Conservation (phyloP, 2,113 vertebrate genomes). For the Thamnaconus septentrionalis region DNA sequence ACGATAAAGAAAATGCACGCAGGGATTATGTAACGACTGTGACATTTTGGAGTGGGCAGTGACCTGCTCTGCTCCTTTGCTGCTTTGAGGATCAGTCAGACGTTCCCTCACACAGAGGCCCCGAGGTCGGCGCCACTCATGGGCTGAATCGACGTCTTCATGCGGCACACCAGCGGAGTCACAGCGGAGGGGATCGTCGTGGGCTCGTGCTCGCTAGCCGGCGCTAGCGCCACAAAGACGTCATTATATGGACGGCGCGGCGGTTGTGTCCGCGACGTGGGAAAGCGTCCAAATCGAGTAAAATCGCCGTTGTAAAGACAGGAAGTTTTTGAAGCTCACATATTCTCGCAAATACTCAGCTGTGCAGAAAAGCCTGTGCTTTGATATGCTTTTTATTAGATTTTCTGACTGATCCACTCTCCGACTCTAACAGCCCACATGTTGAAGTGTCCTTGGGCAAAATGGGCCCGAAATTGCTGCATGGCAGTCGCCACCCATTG, state of each 20-base stretch:
- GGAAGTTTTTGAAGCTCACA: too few relatives aligned
- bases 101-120: slow-evolving; percentile 24
- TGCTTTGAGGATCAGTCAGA: slow-evolving; percentile 52
- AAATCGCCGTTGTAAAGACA: too few relatives aligned
- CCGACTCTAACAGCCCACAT: too few relatives aligned
- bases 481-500: too few relatives aligned
- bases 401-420: too few relatives aligned
- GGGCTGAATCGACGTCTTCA: slow-evolving; percentile 47
- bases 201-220: slow-evolving; percentile 4
- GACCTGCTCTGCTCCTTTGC: slow-evolving; percentile 44
- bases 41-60: slow-evolving; percentile 62
- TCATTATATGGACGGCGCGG: slow-evolving; percentile 12
- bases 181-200: slow-evolving; percentile 13
- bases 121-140: slow-evolving; percentile 29
- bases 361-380: too few relatives aligned
- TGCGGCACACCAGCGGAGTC: slow-evolving; percentile 20
- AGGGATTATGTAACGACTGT: slow-evolving; percentile 56
- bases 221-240: slow-evolving; percentile 28
- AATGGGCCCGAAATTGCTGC: too few relatives aligned
- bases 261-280: neutral
- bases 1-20: slow-evolving; percentile 27
- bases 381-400: too few relatives aligned
- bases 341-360: too few relatives aligned
- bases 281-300: too few relatives aligned
- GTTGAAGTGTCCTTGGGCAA: too few relatives aligned